phyloP scores from a whole-genome alignment of 1,140 invertebrate genomes.

The Dryas iulia region DNA sequence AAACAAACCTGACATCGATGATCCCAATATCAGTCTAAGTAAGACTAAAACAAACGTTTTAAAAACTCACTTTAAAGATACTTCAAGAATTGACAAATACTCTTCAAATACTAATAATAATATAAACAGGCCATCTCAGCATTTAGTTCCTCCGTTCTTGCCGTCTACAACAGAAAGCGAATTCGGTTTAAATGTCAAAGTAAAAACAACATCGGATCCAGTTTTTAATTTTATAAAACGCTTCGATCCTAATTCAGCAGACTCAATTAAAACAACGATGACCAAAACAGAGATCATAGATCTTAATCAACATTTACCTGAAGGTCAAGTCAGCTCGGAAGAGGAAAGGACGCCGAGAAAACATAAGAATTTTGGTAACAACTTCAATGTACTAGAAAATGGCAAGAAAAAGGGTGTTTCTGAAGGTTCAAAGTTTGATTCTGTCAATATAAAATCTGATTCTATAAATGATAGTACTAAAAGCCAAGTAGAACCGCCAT shows the following conservation, averaged over 20 bases:
- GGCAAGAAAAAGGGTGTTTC: conserved; percentile 49
- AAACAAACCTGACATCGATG: not conserved
- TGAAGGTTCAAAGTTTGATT: conserved; percentile 50
- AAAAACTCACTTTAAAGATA: conserved; percentile 7
- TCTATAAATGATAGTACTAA: conserved; percentile 13
- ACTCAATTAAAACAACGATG: conserved; percentile 62
- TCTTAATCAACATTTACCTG: conserved; percentile 62
- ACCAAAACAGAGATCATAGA: conserved; percentile 64
- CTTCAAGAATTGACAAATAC: not conserved
- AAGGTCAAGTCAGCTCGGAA: conserved; percentile 59
- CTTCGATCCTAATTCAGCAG: conserved; percentile 69
- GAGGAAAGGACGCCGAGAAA: conserved; percentile 61
- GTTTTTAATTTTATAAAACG: conserved; percentile 73
- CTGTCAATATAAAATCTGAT: conserved; percentile 55
- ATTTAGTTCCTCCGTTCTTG: conserved; percentile 45
- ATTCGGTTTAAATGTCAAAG: conserved; percentile 41
- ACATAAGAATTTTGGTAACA: conserved; percentile 57
- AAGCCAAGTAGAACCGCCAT: conserved; percentile 40
- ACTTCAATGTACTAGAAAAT: conserved; percentile 50
- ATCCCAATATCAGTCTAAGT: conserved; percentile 4
- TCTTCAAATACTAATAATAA: conserved; percentile 8
- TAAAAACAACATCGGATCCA: conserved; percentile 42
- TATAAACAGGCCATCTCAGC: conserved; percentile 36
- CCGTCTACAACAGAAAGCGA: conserved; percentile 47
- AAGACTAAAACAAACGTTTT: not conserved